Base-by-base conservation (phyloP, 2,888 invertebrate genomes). In the Pristionchus entomophagus region DNA sequence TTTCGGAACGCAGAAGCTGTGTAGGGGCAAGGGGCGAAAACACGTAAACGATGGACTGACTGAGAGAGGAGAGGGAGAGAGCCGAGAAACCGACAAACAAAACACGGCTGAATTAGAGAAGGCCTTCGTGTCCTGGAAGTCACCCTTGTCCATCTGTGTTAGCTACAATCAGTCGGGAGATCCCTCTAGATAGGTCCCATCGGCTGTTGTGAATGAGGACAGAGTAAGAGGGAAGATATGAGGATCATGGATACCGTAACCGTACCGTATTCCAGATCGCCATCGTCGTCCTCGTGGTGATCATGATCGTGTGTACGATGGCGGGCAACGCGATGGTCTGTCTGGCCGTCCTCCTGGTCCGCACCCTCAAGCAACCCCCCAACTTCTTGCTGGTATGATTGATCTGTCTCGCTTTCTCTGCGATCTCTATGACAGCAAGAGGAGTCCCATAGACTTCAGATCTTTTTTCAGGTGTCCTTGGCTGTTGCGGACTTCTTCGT, bases 401-500 rank as follows among this genome's bases (percentile, higher is more conserved):
- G n/a, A n/a, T n/a, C n/a, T n/a, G n/a, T n/a, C n/a, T n/a, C n/a
- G n/a, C n/a, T n/a, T n/a, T n/a, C n/a, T n/a, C n/a, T n/a, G n/a
- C n/a, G n/a, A n/a, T n/a, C n/a, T n/a, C 19, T 14, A 53, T 19
- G 53, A 53, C 53, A 53, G 53, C 14, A 53, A 53, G 19, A 53
- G 19, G 53, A 53, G 53, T n/a, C n/a, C n/a, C n/a, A n/a, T n/a
- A n/a, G n/a, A n/a, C n/a, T n/a, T n/a, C n/a, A n/a, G n/a, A n/a
- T 45, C 12, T 0, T 83, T 26, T 85, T 94, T 26, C 93, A 94
- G 69, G 94, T 94, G 86, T 94, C 95, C 51, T 91, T 95, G 87
- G 95, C 95, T 0, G 94, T 95, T n/a, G 94, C 95, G 0, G 95
- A 95, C 90, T 92, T 95, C 83, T 93, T 95, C 45, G 95, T 95